These are phyloP conservation scores for Malaclemys terrapin DNA, from an alignment of 2,113 vertebrate genomes.

Conservation along the genomic window DNA sequence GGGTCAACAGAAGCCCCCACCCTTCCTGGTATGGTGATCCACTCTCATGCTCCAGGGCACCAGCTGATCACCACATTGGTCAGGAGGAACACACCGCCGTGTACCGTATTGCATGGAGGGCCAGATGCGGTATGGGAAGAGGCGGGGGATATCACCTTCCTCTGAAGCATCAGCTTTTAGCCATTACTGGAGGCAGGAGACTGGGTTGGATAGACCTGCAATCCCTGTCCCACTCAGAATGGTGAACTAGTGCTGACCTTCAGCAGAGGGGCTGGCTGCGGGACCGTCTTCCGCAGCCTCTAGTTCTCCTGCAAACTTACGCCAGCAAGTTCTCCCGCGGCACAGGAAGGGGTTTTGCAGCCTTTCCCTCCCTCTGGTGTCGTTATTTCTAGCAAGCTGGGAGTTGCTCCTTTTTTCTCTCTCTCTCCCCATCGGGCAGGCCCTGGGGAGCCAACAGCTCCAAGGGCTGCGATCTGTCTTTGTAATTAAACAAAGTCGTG, in stretches of 20 bases:
- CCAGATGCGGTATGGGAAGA: not conserved
- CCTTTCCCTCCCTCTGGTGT: not conserved
- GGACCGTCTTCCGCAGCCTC: too few species aligned
- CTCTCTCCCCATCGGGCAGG: not conserved
- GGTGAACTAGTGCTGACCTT: not conserved
- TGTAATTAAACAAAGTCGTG: conserved; percentile 55
- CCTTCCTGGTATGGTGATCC: not conserved
- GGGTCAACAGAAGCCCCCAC: not conserved
- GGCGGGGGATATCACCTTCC: not conserved
- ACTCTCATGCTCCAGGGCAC: not conserved
- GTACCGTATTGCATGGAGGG: not conserved
- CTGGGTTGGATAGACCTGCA: not conserved
- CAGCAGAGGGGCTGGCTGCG: not conserved
- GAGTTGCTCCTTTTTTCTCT: fast-evolving
- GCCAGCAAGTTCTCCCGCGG: fast-evolving
- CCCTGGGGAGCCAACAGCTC: not conserved
- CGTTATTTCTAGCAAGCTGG: not conserved
- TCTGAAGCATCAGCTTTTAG: not conserved
- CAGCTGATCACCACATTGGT: not conserved
- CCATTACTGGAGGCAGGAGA: not conserved
- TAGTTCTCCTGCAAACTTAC: not conserved
- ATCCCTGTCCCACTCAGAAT: not conserved
- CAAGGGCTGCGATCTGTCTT: conserved; percentile 2
- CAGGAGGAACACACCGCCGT: not conserved
- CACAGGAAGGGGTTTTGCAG: fast-evolving